These are phyloP conservation scores for Parapristionchus giblindavisi DNA, from an alignment of 2,888 invertebrate species.

Conservation along the genomic window DNA sequence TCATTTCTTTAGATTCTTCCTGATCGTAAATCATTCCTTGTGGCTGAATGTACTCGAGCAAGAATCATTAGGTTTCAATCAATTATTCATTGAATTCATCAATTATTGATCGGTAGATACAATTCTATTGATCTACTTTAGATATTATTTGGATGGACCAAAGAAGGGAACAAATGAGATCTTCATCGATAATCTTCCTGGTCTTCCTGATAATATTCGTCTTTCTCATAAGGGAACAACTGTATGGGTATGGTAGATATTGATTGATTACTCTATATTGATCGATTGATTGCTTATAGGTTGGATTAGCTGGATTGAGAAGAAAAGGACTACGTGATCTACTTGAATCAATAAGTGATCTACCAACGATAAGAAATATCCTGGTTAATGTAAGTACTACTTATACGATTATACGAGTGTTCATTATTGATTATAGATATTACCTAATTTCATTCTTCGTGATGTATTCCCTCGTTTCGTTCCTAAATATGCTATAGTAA, in stretches of 20 bases:
- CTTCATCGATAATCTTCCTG: conserved; percentile 80
- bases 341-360: conserved; percentile 3
- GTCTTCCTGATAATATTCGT: conserved; percentile 78
- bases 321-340: neutral
- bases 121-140: conserved; percentile 42
- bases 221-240: conserved; percentile 41
- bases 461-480: conserved; percentile 49
- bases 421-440: conserved; percentile 38
- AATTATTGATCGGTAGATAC: neutral
- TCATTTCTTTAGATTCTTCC: conserved; percentile 76
- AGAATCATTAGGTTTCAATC: conserved; percentile 76
- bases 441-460: conserved; percentile 43
- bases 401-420: neutral
- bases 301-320: conserved; percentile 15
- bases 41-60: conserved; percentile 79
- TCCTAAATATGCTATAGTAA: conserved; percentile 57
- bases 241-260: conserved; percentile 20
- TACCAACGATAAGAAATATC: neutral
- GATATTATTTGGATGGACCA: conserved; percentile 82
- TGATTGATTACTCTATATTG: neutral
- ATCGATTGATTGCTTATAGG: neutral
- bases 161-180: conserved; percentile 83
- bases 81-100: neutral
- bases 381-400: conserved; percentile 5
- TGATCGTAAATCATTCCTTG: conserved; percentile 83